phyloP scores from a whole-genome alignment of 2,888 invertebrate genomes.

The Serripes groenlandicus region DNA sequence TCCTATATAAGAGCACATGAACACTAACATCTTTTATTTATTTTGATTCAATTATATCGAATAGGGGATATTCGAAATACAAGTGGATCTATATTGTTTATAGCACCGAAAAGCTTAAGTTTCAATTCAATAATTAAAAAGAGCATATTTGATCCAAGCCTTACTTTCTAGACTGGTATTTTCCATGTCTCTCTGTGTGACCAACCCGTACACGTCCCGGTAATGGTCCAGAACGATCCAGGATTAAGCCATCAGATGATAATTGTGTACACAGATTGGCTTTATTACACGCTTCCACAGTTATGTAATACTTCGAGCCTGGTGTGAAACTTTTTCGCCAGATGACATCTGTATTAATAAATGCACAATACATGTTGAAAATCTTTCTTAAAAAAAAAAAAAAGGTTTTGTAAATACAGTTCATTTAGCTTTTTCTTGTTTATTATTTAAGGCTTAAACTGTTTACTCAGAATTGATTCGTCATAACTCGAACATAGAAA shows the following conservation, averaged over 20 bases:
- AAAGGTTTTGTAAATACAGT: too few relatives aligned
- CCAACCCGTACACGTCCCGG: constrained; percentile 66
- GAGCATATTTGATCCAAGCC: too few relatives aligned
- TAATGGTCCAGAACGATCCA: constrained; percentile 73
- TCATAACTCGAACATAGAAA: too few relatives aligned
- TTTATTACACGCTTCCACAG: constrained; percentile 71
- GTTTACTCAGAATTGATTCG: too few relatives aligned
- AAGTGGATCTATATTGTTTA: not conserved
- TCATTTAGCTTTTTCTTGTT: too few relatives aligned
- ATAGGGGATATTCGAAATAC: not conserved
- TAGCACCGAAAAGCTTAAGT: not conserved
- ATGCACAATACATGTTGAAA: not conserved
- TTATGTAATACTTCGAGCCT: constrained; percentile 67
- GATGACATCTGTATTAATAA: constrained; percentile 37
- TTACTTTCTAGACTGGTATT: constrained; percentile 58
- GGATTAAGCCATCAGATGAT: constrained; percentile 70
- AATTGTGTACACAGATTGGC: constrained; percentile 63
- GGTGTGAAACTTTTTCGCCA: constrained; percentile 62
- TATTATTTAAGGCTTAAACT: too few relatives aligned
- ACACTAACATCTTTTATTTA: not conserved
- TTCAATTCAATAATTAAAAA: not conserved
- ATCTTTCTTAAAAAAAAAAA: too few relatives aligned
- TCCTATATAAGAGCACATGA: not conserved
- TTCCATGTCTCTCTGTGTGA: constrained; percentile 39
- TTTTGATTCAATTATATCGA: not conserved